These are phyloP conservation scores for Ictalurus furcatus DNA, from an alignment of 2,113 vertebrate species.

Conservation along the genomic window DNA sequence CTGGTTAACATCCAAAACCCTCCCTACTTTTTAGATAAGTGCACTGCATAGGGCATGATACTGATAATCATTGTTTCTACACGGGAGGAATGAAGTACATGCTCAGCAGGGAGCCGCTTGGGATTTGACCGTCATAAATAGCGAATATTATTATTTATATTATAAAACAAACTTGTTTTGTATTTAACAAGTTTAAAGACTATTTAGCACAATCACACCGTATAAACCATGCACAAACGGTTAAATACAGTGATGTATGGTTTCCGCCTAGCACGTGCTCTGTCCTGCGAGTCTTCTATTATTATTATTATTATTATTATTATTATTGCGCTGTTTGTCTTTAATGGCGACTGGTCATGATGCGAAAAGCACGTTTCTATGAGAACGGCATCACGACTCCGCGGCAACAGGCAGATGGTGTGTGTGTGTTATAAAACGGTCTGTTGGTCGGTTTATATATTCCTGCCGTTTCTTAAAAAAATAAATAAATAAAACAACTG, in stretches of 20 bases:
- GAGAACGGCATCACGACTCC: constrained; percentile 1
- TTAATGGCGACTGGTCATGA: background rate
- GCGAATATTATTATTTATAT: background rate
- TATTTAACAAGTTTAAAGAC: background rate
- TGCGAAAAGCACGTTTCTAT: background rate
- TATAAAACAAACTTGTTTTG: background rate
- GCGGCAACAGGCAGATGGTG: background rate
- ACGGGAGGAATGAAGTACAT: background rate
- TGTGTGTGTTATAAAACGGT: background rate
- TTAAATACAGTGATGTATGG: background rate
- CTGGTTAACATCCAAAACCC: no score
- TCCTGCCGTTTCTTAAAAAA: background rate
- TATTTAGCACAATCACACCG: background rate
- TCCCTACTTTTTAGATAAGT: background rate
- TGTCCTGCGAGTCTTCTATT: background rate
- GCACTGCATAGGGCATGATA: background rate
- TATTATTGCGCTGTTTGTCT: background rate
- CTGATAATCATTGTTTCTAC: background rate
- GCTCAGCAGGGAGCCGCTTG: no score
- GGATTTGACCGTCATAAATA: background rate
- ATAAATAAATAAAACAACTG: no score
- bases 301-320: background rate
- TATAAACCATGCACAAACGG: background rate
- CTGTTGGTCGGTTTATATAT: background rate
- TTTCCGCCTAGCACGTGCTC: background rate